Conservation (phyloP, 2,888 invertebrate genomes). For the Glaucopsyche alexis region DNA sequence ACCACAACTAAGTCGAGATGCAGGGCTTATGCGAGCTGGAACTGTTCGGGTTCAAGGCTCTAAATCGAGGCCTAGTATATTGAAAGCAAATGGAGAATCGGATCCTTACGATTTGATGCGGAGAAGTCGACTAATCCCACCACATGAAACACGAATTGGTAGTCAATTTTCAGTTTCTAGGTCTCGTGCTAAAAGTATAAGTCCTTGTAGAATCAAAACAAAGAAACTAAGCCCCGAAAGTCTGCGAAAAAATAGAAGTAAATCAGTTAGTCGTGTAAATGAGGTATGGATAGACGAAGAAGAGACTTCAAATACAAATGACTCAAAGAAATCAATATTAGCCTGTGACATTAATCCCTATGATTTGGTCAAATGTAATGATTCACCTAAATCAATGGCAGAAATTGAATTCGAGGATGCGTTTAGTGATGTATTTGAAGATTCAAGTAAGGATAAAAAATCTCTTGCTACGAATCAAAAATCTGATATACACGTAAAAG, state of each 20-base stretch:
- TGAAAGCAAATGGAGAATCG: conserved; percentile 78
- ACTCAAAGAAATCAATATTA: conserved; percentile 84
- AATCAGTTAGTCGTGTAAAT: conserved; percentile 72
- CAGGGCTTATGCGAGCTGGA: conserved; percentile 78
- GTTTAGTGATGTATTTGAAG: conserved; percentile 65
- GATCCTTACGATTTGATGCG: conserved; percentile 93
- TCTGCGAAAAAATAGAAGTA: conserved; percentile 66
- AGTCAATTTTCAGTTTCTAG: conserved; percentile 74
- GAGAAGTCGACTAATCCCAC: conserved; percentile 85
- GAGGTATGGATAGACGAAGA: conserved; percentile 73
- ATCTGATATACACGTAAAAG: conserved; percentile 78
- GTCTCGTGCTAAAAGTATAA: conserved; percentile 78
- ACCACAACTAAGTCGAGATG: conserved; percentile 67
- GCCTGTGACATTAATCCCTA: conserved; percentile 93
- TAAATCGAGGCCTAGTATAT: conserved; percentile 82
- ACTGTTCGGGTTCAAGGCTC: conserved; percentile 82
- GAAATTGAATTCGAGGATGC: conserved; percentile 79
- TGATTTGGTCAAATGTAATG: conserved; percentile 84
- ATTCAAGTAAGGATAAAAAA: conserved; percentile 59
- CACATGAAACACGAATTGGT: conserved; percentile 77
- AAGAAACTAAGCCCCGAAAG: conserved; percentile 73
- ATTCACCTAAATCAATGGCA: conserved; percentile 68
- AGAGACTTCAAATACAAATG: conserved; percentile 45
- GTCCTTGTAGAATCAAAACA: conserved; percentile 78
- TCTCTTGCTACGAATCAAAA: conserved; percentile 57